Percentiles rank a stretch among this genome's conserved stretches.
Evolutionary conservation across 2,888 invertebrate species (phyloP).

Genomic region (Hyalella azteca): DNA sequence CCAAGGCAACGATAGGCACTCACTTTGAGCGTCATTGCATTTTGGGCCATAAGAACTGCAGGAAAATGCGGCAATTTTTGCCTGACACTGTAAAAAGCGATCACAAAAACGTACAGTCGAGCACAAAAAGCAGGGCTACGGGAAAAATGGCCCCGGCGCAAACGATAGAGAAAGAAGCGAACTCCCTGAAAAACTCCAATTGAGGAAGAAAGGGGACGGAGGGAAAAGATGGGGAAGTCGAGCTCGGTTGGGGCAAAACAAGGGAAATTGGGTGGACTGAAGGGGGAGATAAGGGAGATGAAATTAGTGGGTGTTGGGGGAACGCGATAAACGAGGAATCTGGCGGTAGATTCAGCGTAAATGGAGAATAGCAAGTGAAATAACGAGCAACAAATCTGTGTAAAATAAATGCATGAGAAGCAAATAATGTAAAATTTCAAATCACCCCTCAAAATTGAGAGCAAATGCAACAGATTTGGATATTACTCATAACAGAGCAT

Average conservation of each 20-base stretch:
- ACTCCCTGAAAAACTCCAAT: conserved; percentile 26
- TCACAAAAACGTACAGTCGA: conserved; percentile 26
- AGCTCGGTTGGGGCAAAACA: not conserved
- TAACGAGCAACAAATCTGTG: too few relatives aligned
- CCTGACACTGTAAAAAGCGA: conserved; percentile 10
- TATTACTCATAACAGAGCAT: too few relatives aligned
- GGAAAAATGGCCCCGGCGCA: conserved; percentile 31
- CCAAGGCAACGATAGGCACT: not conserved
- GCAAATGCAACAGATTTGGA: too few relatives aligned
- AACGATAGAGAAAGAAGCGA: conserved; percentile 34
- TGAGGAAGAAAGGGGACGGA: conserved; percentile 24
- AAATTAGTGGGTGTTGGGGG: not conserved
- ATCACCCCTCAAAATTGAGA: too few relatives aligned
- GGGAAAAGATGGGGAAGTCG: not conserved
- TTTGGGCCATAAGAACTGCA: conserved; percentile 2
- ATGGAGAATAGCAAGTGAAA: too few relatives aligned
- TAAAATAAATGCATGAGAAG: too few relatives aligned
- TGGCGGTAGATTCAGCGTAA: too few relatives aligned
- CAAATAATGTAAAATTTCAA: too few relatives aligned
- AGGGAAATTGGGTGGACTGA: conserved; percentile 1
- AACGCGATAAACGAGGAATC: not conserved
- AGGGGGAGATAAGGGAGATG: too few relatives aligned
- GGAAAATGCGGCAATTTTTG: conserved; percentile 28
- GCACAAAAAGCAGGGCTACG: conserved; percentile 20
- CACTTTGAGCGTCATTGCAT: not conserved